A percentile compares a stretch with the other conserved stretches of the same genome.
Conservation (phyloP, 2,888 invertebrate species). For the Scaptomyza caliginosa region DNA sequence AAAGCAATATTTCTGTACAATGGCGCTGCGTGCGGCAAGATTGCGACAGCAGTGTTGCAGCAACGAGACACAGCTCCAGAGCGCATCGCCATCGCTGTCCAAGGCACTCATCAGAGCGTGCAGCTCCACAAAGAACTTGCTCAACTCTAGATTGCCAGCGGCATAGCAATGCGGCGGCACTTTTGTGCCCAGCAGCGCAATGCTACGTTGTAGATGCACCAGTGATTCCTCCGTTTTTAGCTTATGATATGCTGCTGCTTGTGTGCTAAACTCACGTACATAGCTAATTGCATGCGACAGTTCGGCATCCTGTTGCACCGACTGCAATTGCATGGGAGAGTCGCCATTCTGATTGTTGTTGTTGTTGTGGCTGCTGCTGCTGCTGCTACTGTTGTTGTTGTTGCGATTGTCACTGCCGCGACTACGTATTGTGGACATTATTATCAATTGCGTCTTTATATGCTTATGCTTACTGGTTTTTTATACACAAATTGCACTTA, state of each 20-base stretch:
- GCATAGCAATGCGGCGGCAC: slow-evolving; percentile 71
- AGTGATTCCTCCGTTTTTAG: slow-evolving; percentile 76
- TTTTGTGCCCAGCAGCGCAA: slow-evolving; percentile 75
- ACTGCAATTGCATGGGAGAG: slow-evolving; percentile 4
- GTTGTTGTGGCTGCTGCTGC: slow-evolving; percentile 18
- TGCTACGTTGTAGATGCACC: slow-evolving; percentile 79
- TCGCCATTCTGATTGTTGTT: slow-evolving; percentile 49
- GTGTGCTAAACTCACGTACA: slow-evolving; percentile 78
- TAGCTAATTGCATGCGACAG: slow-evolving; percentile 71
- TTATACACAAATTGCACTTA: slow-evolving; percentile 1
- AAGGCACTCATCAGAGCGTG: slow-evolving; percentile 78
- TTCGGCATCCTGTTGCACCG: slow-evolving; percentile 46
- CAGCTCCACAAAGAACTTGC: slow-evolving; percentile 82
- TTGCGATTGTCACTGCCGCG: slow-evolving; percentile 15
- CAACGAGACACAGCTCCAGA: slow-evolving; percentile 80
- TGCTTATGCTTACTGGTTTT: not conserved
- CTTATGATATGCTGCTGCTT: slow-evolving; percentile 70
- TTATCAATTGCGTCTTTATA: not conserved
- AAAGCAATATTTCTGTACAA: slow-evolving; percentile 81
- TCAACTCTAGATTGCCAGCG: slow-evolving; percentile 75
- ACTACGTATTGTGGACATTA: slow-evolving; percentile 39
- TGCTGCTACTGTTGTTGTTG: slow-evolving; percentile 20
- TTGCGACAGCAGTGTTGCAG: slow-evolving; percentile 81
- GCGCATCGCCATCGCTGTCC: slow-evolving; percentile 72
- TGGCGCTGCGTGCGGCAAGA: slow-evolving; percentile 72